Evolutionary conservation across 2,888 invertebrate species (phyloP).

Genomic region (Hydrotaea cyrtoneurina): DNA sequence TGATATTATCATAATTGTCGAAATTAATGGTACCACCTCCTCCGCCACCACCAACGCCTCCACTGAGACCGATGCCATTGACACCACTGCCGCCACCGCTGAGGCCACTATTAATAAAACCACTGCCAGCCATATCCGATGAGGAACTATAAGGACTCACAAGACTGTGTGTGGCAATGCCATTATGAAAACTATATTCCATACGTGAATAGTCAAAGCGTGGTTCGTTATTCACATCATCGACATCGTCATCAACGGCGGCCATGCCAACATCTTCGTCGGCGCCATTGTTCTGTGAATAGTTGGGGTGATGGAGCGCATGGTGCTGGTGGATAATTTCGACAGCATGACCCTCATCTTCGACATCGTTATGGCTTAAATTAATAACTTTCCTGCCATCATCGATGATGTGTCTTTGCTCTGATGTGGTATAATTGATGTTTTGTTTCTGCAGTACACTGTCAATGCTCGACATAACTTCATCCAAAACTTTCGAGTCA

Average conservation of each 20-base stretch:
- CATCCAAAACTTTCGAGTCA: constrained; percentile 60
- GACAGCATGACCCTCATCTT: constrained; percentile 30
- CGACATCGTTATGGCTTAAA: constrained; percentile 51
- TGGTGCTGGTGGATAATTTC: constrained; percentile 38
- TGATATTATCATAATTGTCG: constrained; percentile 80
- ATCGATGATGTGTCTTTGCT: constrained; percentile 57
- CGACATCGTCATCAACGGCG: constrained; percentile 60
- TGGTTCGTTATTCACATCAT: constrained; percentile 69
- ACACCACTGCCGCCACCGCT: constrained; percentile 66
- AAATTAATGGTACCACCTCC: constrained; percentile 78
- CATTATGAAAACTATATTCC: constrained; percentile 79
- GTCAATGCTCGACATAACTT: constrained; percentile 60
- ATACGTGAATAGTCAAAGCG: constrained; percentile 80
- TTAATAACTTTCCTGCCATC: constrained; percentile 41
- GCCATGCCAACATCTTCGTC: constrained; percentile 48
- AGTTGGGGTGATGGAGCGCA: not conserved
- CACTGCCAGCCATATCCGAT: constrained; percentile 48
- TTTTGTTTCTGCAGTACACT: constrained; percentile 55
- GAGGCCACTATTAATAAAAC: constrained; percentile 47
- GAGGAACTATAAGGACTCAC: constrained; percentile 71
- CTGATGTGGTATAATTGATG: constrained; percentile 36
- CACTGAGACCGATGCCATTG: constrained; percentile 61
- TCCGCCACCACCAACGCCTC: constrained; percentile 57
- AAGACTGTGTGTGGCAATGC: constrained; percentile 77
- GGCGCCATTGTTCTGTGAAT: not conserved